These are phyloP conservation scores for Andrena bucephala DNA, from an alignment of 2,888 invertebrate genomes.

Conservation along the genomic window DNA sequence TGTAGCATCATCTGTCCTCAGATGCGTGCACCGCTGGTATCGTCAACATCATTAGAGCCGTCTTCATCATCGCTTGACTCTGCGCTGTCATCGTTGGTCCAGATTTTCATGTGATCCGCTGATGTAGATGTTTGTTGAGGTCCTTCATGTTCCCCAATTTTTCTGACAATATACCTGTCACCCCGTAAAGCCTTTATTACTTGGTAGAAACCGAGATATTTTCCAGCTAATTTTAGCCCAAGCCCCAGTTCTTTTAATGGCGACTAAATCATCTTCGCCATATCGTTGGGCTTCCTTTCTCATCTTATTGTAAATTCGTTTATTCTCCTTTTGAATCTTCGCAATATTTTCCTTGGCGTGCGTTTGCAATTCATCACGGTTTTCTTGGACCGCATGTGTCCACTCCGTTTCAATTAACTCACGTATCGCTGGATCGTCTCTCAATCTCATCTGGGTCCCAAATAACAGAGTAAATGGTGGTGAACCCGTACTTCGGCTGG, in stretches of 20 bases:
- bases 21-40: no score
- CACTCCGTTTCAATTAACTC: not conserved
- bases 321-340: slow-evolving; percentile 64
- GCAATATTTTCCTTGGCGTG: slow-evolving; percentile 56
- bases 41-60: no score
- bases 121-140: slow-evolving; percentile 3
- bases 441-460: slow-evolving; percentile 41
- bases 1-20: no score
- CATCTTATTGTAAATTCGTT: slow-evolving; percentile 41
- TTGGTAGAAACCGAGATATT: slow-evolving; percentile 79
- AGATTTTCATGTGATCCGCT: slow-evolving; percentile 66
- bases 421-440: not conserved
- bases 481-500: slow-evolving; percentile 56
- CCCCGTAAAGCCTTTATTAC: slow-evolving; percentile 69
- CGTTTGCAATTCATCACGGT: slow-evolving; percentile 15
- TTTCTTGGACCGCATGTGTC: slow-evolving; percentile 40
- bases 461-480: slow-evolving; percentile 36
- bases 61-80: no score
- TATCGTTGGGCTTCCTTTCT: slow-evolving; percentile 59
- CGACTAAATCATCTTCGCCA: slow-evolving; percentile 72
- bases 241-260: slow-evolving; percentile 75
- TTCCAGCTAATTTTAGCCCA: slow-evolving; percentile 60
- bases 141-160: slow-evolving; percentile 75
- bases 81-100: no score
- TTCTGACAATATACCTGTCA: slow-evolving; percentile 77